A percentile compares a stretch with the other conserved stretches of the same genome.
phyloP scores from a whole-genome alignment of 2,888 invertebrate genomes.

The Escarpia spicata region DNA sequence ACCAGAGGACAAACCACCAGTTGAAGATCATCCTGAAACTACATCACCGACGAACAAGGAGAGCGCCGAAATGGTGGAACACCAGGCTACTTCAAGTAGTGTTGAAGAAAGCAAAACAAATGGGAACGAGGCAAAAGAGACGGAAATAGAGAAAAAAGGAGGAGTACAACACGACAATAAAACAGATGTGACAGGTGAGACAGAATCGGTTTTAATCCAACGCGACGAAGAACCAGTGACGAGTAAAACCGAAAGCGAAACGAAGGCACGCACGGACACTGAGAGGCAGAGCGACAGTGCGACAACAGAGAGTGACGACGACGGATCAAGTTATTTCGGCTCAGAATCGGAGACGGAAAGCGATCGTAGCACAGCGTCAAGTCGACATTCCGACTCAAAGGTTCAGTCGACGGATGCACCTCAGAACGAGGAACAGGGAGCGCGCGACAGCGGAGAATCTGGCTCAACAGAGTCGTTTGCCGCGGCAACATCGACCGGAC shows the following conservation, averaged over 20 bases:
- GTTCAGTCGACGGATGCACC: not conserved
- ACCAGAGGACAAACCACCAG: not conserved
- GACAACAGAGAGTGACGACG: not conserved
- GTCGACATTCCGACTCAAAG: not conserved
- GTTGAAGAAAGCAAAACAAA: not conserved
- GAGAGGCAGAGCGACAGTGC: not conserved
- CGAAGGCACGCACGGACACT: not conserved
- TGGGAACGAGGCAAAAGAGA: not conserved
- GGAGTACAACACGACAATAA: too few species aligned
- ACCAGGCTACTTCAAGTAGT: not conserved
- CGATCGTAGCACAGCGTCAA: not conserved
- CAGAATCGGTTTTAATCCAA: not conserved
- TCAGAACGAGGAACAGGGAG: not conserved
- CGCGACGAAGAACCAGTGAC: not conserved
- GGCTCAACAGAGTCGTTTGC: not conserved
- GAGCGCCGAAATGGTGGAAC: not conserved
- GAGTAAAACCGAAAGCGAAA: not conserved
- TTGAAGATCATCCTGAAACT: not conserved
- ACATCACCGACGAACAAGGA: not conserved
- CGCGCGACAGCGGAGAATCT: not conserved
- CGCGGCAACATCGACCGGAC: not conserved
- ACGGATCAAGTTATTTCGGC: not conserved
- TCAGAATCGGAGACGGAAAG: not conserved
- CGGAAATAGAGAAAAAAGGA: too few species aligned
- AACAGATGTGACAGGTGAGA: not conserved